phyloP scores from a whole-genome alignment of 2,797 vertebrate genomes.

The Paedocypris micromegethes region DNA sequence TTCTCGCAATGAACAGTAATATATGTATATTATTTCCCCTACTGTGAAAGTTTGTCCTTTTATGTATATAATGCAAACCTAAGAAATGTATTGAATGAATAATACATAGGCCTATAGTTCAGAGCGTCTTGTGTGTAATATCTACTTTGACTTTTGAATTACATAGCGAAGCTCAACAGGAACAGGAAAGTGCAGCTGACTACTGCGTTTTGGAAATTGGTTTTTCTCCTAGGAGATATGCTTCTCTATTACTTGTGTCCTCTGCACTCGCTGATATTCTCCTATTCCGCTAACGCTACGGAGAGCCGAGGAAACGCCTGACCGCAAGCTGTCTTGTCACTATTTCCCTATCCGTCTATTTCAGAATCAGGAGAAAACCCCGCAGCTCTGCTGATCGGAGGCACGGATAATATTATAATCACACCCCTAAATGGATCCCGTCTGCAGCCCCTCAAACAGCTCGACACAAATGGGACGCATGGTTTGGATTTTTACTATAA shows the following conservation, averaged over 20 bases:
- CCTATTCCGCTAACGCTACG: slow-evolving; percentile 23
- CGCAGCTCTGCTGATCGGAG: slow-evolving; percentile 80
- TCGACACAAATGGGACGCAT: slow-evolving; percentile 75
- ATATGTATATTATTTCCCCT: too few species aligned
- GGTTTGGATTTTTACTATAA: slow-evolving; percentile 81
- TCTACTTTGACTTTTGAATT: not conserved
- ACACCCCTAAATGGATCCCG: slow-evolving; percentile 82
- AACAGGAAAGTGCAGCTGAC: slow-evolving; percentile 14
- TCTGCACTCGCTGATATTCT: slow-evolving; percentile 26
- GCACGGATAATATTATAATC: slow-evolving; percentile 74
- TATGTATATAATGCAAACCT: too few species aligned
- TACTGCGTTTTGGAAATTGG: slow-evolving; percentile 21
- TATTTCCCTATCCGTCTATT: slow-evolving; percentile 40
- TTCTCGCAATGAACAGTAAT: too few species aligned
- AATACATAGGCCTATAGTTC: too few species aligned
- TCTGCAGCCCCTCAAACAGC: slow-evolving; percentile 65
- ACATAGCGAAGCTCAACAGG: slow-evolving; percentile 3
- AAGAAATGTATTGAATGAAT: too few species aligned
- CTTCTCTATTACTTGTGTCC: slow-evolving; percentile 25
- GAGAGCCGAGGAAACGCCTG: slow-evolving; percentile 20
- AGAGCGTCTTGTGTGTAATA: not conserved
- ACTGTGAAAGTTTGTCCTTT: too few species aligned
- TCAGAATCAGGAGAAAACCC: slow-evolving; percentile 79
- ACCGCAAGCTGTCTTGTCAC: slow-evolving; percentile 38
- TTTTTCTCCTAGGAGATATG: slow-evolving; percentile 27